Evolutionary conservation across 2,113 vertebrate species (phyloP).

Genomic region (Corythoichthys intestinalis): DNA sequence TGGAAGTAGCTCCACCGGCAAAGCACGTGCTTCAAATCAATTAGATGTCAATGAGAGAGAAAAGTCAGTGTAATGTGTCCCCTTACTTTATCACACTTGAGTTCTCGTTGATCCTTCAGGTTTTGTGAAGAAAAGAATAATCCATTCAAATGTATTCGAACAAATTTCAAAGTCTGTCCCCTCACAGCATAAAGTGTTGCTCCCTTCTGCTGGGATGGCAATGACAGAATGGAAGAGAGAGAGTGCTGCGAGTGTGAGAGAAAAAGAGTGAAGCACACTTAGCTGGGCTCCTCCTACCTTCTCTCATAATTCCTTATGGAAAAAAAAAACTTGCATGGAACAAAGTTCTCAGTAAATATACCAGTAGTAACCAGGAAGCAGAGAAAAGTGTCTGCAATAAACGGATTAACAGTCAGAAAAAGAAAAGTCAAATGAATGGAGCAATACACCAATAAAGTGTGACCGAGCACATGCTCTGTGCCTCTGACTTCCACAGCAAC

Average conservation of each 20-base stretch:
- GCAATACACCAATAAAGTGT: conserved; percentile 33
- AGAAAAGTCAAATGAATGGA: conserved; percentile 27
- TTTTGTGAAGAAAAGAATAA: conserved; percentile 50
- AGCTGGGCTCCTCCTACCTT: conserved; percentile 71
- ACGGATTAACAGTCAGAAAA: conserved; percentile 1
- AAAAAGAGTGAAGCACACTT: conserved; percentile 60
- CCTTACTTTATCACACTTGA: conserved; percentile 45
- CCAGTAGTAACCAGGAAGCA: conserved; percentile 28
- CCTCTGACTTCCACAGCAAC: conserved; percentile 42
- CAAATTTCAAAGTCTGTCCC: conserved; percentile 49
- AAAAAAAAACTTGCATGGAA: conserved; percentile 65
- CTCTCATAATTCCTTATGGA: conserved; percentile 54
- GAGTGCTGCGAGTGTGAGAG: conserved; percentile 53
- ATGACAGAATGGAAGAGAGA: conserved; percentile 76
- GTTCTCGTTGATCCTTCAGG: conserved; percentile 39
- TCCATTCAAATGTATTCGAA: conserved; percentile 41
- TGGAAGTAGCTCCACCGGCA: conserved; percentile 53
- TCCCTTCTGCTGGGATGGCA: conserved; percentile 68
- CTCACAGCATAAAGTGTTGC: conserved; percentile 56
- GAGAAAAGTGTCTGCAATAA: conserved; percentile 17
- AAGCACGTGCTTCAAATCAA: conserved; percentile 63
- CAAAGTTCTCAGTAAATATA: conserved; percentile 53
- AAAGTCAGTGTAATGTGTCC: conserved; percentile 34
- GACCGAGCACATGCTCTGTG: conserved; percentile 50
- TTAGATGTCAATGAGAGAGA: conserved; percentile 32